Conservation (phyloP, 1,140 invertebrate species). For the Sminthurinus signatus region DNA sequence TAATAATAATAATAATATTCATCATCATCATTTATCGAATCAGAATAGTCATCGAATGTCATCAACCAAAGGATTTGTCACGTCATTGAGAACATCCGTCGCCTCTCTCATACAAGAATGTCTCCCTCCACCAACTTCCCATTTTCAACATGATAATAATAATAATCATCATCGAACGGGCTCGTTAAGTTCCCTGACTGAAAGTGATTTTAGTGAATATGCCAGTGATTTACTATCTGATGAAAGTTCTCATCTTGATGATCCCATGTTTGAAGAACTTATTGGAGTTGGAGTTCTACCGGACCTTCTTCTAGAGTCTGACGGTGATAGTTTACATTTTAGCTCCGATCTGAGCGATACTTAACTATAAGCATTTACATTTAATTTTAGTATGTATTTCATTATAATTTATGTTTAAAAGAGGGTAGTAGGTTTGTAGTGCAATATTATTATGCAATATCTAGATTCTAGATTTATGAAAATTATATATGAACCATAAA, state of each 20-base stretch:
- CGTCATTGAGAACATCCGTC: conserved; percentile 9
- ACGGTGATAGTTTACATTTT: conserved; percentile 42
- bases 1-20: not conserved
- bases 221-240: conserved; percentile 43
- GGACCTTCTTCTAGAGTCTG: conserved; percentile 50
- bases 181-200: conserved; percentile 40
- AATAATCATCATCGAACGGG: conserved; percentile 29
- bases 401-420: no score
- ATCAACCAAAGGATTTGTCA: not conserved
- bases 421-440: no score
- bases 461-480: no score
- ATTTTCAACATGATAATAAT: conserved; percentile 12
- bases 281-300: conserved; percentile 46
- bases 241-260: conserved; percentile 42
- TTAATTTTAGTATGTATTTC: no score
- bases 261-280: conserved; percentile 43
- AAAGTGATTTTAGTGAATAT: conserved; percentile 42
- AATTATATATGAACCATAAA: no score
- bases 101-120: conserved; percentile 30
- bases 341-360: conserved; percentile 28
- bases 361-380: no score
- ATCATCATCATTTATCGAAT: not conserved
- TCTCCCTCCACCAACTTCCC: not conserved
- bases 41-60: conserved; percentile 6
- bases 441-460: no score